Evolutionary conservation across 2,888 invertebrate genomes (phyloP), one percentile per base, ranked within the genome.

Genomic region (Platycnemis pennipes): DNA sequence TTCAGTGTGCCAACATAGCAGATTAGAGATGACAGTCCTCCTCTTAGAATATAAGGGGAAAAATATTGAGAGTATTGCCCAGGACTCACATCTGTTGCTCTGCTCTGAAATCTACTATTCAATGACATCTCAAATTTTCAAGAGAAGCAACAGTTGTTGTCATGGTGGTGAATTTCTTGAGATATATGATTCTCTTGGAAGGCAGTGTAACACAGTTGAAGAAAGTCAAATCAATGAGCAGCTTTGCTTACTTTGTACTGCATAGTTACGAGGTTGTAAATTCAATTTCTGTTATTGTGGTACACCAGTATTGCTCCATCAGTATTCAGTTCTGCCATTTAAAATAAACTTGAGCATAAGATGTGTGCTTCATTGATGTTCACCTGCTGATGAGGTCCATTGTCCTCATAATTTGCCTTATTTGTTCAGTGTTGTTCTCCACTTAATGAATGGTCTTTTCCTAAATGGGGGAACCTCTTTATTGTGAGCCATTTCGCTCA

Each of bases 1-100:
- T 37, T 77, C 37, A 37, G 37, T 77, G 77, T 77, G 77, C 77
- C 77, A 77, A 37, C 31, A 77, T 77, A 77, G 77, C 77, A 77
- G 37, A 37, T 63, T 77, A 77, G 77, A 37, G 77, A 31, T 77
- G 77, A 31, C 11, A 77, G 16, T 77, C 49, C 49, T 49, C 19
- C 13, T 49, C 37, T 37, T 5, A 16, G n/a, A 77, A 77, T 77
- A 11, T 37, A 13, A 37, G 77, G 37, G 13, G 37, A 11, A 31
- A 77, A 4, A 8, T n/a, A 77, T 16, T 77, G 37, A 37, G n/a
- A 37, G 69, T 22, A 77, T 37, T 77, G 11, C 16, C 13, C 37
- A 77, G 37, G 77, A 37, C 37, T 16, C 37, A 11, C 37, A 77
- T 8, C 77, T 77, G 11, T 37, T 77, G 77, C 31, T 77, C 11